Evolutionary conservation across 1,140 invertebrate genomes (phyloP).

Genomic region (Lasioglossum albipes): DNA sequence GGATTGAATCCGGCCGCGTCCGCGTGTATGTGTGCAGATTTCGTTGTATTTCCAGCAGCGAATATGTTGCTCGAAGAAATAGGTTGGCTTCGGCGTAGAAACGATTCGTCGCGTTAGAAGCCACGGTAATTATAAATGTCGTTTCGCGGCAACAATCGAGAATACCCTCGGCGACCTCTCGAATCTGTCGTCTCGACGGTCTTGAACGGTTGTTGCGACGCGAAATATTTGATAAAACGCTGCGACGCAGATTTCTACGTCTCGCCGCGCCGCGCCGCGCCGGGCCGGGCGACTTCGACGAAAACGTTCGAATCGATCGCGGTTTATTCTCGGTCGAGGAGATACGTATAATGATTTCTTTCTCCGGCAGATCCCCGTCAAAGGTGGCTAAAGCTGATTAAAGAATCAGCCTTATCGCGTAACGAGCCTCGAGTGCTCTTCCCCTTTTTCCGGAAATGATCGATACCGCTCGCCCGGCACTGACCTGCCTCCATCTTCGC

Average conservation of each 20-base stretch:
- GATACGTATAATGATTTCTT: constrained; percentile 17
- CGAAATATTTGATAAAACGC: not conserved
- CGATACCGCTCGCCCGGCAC: constrained; percentile 54
- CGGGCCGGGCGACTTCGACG: not conserved
- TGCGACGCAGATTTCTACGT: not conserved
- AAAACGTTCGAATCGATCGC: not conserved
- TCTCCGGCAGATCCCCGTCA: not conserved
- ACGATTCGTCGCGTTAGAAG: too few species aligned
- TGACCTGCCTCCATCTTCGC: constrained; percentile 61
- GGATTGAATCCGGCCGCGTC: too few species aligned
- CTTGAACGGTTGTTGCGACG: too few species aligned
- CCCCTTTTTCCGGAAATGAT: constrained; percentile 46
- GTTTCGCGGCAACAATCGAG: too few species aligned
- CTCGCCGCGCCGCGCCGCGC: too few species aligned
- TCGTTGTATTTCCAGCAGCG: too few species aligned
- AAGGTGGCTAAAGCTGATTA: constrained; percentile 31
- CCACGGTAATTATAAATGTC: too few species aligned
- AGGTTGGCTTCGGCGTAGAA: too few species aligned
- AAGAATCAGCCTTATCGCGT: constrained; percentile 32
- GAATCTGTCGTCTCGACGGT: too few species aligned
- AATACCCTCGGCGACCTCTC: too few species aligned
- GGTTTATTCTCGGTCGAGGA: not conserved
- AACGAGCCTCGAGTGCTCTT: constrained; percentile 43
- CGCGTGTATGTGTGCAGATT: too few species aligned
- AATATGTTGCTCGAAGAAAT: too few species aligned